Conservation (phyloP, 1,140 invertebrate genomes). For the Gryllus bimaculatus region DNA sequence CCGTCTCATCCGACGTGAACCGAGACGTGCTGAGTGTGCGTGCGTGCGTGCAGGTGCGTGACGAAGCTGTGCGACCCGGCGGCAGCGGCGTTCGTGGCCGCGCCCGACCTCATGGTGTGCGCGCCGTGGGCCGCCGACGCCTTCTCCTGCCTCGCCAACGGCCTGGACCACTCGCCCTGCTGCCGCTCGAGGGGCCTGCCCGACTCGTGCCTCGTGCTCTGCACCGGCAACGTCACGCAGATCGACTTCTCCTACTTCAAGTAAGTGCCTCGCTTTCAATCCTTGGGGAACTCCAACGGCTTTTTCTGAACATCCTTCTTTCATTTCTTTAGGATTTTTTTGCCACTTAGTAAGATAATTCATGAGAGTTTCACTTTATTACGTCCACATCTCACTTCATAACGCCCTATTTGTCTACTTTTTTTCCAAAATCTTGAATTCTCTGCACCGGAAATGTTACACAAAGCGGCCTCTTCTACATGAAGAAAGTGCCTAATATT, state of each 20-base stretch:
- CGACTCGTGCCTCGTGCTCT: conserved; percentile 59
- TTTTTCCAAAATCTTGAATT: too few species aligned
- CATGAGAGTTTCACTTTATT: too few species aligned
- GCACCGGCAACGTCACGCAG: conserved; percentile 64
- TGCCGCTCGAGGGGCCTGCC: conserved; percentile 64
- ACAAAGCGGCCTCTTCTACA: conserved; percentile 64
- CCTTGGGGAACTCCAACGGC: too few species aligned
- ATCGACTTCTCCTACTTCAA: conserved; percentile 71
- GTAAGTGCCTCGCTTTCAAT: conserved; percentile 38
- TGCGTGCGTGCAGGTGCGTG: conserved; percentile 42
- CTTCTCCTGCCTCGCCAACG: conserved; percentile 68
- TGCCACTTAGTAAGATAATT: too few species aligned
- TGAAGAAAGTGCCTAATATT: conserved; percentile 49
- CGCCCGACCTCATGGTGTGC: conserved; percentile 73
- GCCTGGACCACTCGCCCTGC: conserved; percentile 70
- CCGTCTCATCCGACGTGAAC: too few species aligned
- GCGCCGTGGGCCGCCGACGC: conserved; percentile 70
- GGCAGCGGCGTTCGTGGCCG: conserved; percentile 45
- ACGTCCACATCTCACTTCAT: too few species aligned
- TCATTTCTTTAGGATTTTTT: too few species aligned
- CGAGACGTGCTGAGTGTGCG: too few species aligned
- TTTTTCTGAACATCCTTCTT: too few species aligned
- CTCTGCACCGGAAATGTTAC: conserved; percentile 70
- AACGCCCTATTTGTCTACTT: too few species aligned
- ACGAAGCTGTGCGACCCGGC: conserved; percentile 69